Conservation (phyloP, 2,113 vertebrate genomes). For the Atlantisia rogersi region DNA sequence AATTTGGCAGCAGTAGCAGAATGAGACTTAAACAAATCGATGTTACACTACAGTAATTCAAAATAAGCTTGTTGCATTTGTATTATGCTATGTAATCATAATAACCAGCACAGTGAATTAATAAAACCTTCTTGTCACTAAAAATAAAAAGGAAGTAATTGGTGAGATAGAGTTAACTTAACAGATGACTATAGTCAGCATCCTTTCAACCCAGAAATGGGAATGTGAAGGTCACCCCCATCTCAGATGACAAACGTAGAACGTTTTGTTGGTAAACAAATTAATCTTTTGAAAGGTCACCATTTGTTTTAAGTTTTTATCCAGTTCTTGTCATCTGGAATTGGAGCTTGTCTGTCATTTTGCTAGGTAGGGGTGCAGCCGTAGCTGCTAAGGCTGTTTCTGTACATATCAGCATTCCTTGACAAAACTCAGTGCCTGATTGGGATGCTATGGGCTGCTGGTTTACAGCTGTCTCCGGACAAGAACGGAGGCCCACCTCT, state of each 20-base stretch:
- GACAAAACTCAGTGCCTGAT: constrained; percentile 87
- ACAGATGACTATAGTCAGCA: constrained; percentile 87
- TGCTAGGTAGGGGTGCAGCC: constrained; percentile 78
- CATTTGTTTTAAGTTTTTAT: constrained; percentile 92
- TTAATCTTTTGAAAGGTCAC: constrained; percentile 96
- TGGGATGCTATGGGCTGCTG: constrained; percentile 95
- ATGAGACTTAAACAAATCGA: constrained; percentile 79
- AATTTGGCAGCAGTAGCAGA: constrained; percentile 72
- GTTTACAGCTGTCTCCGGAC: constrained; percentile 97
- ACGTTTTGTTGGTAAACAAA: constrained; percentile 91
- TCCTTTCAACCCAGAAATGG: constrained; percentile 79
- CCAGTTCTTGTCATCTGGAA: constrained; percentile 85
- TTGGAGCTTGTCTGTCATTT: constrained; percentile 86
- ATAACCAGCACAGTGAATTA: constrained; percentile 74
- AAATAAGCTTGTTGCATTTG: constrained; percentile 73
- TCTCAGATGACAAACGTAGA: constrained; percentile 85
- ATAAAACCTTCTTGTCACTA: constrained; percentile 74
- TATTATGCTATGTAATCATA: constrained; percentile 47
- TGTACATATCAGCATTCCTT: constrained; percentile 90
- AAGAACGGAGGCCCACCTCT: constrained; percentile 85
- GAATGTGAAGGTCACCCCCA: constrained; percentile 90
- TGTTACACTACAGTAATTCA: constrained; percentile 76
- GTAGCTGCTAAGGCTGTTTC: constrained; percentile 81
- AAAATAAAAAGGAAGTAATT: constrained; percentile 84
- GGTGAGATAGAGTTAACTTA: constrained; percentile 77